Conservation (phyloP, 1,140 invertebrate genomes). For the Pantala flavescens region DNA sequence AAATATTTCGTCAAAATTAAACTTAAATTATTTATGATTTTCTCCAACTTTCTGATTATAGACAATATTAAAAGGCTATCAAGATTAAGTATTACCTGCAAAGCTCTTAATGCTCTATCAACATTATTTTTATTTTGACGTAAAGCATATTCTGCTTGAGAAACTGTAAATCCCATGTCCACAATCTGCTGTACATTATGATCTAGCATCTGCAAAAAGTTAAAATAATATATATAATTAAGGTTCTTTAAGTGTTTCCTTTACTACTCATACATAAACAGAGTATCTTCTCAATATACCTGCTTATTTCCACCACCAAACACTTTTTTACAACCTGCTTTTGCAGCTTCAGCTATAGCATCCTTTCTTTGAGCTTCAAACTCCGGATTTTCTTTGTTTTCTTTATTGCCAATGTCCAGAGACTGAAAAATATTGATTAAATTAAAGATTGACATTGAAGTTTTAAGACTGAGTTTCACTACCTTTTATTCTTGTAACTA, state of each 20-base stretch:
- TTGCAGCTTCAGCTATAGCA: constrained; percentile 74
- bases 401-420: constrained; percentile 24
- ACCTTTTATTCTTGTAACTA: constrained; percentile 13
- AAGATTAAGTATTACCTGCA: constrained; percentile 52
- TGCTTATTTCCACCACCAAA: constrained; percentile 68
- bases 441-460: too few species aligned
- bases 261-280: constrained; percentile 5
- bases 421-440: constrained; percentile 25
- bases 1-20: too few species aligned
- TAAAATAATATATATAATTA: constrained; percentile 14
- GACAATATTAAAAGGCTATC: too few species aligned
- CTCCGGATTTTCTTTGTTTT: constrained; percentile 49
- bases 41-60: too few species aligned
- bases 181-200: constrained; percentile 69
- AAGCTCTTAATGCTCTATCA: constrained; percentile 54
- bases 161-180: constrained; percentile 65
- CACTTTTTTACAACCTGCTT: constrained; percentile 50
- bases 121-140: constrained; percentile 62
- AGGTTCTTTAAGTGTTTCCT: constrained; percentile 4
- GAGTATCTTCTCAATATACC: constrained; percentile 32
- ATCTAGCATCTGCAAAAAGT: constrained; percentile 48
- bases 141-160: constrained; percentile 63
- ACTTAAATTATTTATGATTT: too few species aligned
- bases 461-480: too few species aligned
- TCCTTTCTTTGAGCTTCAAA: constrained; percentile 76